Evolutionary conservation across 1,140 invertebrate genomes (phyloP).

Genomic region (Diabrotica undecimpunctata): DNA sequence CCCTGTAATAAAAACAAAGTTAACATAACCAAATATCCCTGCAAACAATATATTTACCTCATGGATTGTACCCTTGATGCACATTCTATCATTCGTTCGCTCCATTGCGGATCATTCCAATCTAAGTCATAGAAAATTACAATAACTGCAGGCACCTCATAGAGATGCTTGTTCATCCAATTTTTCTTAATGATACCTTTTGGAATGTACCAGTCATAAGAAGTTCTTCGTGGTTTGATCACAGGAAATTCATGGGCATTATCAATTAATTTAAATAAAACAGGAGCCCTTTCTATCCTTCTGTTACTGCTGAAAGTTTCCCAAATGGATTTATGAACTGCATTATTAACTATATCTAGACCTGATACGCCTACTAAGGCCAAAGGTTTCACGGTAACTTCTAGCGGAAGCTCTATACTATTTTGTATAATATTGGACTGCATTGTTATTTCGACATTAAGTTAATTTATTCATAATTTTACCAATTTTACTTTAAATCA

Average conservation of each 20-base stretch:
- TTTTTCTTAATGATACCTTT: conserved; percentile 94
- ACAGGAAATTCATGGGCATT: conserved; percentile 83
- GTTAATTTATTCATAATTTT: neutral
- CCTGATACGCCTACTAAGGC: conserved; percentile 83
- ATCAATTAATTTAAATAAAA: conserved; percentile 78
- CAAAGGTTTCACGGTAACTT: conserved; percentile 74
- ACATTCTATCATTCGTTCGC: conserved; percentile 91
- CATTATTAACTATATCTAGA: conserved; percentile 78
- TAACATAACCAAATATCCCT: neutral
- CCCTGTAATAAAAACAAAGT: conserved; percentile 28
- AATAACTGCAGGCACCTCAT: conserved; percentile 85
- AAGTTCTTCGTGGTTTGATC: conserved; percentile 84
- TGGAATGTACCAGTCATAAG: conserved; percentile 94
- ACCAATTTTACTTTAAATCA: no score
- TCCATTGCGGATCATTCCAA: conserved; percentile 93
- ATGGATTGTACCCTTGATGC: conserved; percentile 84
- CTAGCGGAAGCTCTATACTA: conserved; percentile 62
- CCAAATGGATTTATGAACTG: conserved; percentile 86
- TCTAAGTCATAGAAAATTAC: conserved; percentile 96
- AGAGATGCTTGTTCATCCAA: conserved; percentile 94
- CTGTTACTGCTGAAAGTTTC: conserved; percentile 84
- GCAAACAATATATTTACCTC: conserved; percentile 52
- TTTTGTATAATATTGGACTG: conserved; percentile 23
- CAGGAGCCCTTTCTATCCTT: conserved; percentile 72
- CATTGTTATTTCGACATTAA: neutral